Percentiles rank a stretch among this genome's conserved stretches.
phyloP scores from a whole-genome alignment of 35 echinoderm and acorn worm genomes.

The Diadema setosum region DNA sequence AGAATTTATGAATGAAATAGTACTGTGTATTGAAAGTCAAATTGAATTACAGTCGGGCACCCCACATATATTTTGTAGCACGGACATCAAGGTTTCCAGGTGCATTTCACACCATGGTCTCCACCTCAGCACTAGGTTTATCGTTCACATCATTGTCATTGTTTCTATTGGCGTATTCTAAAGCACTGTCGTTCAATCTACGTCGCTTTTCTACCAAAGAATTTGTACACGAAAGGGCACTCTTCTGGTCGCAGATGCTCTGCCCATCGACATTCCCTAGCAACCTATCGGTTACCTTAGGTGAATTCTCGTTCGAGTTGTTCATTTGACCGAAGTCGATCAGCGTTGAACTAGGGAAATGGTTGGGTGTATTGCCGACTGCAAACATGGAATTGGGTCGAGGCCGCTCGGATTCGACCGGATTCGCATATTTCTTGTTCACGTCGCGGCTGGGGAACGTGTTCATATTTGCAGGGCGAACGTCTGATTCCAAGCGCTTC shows the following conservation, averaged over 20 bases:
- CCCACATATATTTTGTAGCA: too few species aligned
- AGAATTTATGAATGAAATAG: background rate
- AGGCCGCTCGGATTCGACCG: background rate
- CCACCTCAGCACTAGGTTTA: background rate
- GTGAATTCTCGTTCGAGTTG: constrained; percentile 21
- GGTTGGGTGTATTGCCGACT: background rate
- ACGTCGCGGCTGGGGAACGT: background rate
- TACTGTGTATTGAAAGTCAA: constrained; percentile 2
- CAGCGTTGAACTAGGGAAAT: constrained; percentile 1
- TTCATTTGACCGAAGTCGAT: constrained; percentile 11
- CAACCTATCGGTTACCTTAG: background rate
- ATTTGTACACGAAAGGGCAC: background rate
- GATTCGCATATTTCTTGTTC: background rate
- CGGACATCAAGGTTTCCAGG: too few species aligned
- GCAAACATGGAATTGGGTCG: constrained; percentile 5
- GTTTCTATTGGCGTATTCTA: background rate
- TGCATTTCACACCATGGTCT: background rate
- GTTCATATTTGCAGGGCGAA: background rate
- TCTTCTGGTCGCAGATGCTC: background rate
- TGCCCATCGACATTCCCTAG: background rate
- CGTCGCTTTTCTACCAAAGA: background rate
- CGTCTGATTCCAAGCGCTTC: background rate
- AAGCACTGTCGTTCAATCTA: constrained; percentile 4
- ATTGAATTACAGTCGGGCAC: too few species aligned
- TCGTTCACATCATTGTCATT: background rate